A percentile compares a stretch with the other conserved stretches of the same genome.
These are phyloP conservation scores for Rhizoglyphus robini DNA, from an alignment of 1,140 invertebrate species.

Conservation along the genomic window DNA sequence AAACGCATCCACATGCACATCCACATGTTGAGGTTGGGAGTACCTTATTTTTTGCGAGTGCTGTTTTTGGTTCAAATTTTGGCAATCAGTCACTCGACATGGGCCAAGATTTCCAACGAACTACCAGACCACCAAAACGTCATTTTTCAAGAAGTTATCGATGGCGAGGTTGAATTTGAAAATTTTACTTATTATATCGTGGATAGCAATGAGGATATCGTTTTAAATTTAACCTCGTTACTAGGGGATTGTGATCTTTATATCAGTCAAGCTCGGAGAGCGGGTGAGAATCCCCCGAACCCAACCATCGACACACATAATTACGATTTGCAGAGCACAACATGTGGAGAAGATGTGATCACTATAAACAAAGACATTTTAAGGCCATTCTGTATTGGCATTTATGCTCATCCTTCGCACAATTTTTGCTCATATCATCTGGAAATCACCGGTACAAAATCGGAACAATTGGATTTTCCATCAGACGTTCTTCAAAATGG, in stretches of 20 bases:
- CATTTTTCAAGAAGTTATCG: constrained; percentile 54
- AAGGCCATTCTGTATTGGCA: constrained; percentile 4
- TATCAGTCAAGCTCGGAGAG: background rate
- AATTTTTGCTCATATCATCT: background rate
- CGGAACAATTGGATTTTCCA: background rate
- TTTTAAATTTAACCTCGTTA: background rate
- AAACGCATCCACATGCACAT: too few species aligned
- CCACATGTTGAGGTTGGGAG: too few species aligned
- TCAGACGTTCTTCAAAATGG: background rate
- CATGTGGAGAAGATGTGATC: background rate
- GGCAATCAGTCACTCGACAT: too few species aligned
- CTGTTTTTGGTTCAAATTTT: too few species aligned
- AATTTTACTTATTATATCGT: constrained; percentile 9
- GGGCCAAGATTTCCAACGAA: too few species aligned
- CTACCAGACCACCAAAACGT: constrained; percentile 72
- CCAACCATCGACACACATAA: constrained; percentile 1
- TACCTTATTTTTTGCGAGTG: too few species aligned
- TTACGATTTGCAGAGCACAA: constrained; percentile 3
- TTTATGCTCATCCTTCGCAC: constrained; percentile 4
- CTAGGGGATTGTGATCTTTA: constrained; percentile 8
- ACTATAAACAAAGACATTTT: background rate
- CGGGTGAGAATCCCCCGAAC: background rate
- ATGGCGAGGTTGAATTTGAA: background rate
- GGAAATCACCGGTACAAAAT: background rate
- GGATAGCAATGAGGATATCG: background rate